Percentiles rank a stretch among this genome's conserved stretches.
These are phyloP conservation scores for Sisyra nigra DNA, from an alignment of 2,888 invertebrate genomes.

Conservation along the genomic window DNA sequence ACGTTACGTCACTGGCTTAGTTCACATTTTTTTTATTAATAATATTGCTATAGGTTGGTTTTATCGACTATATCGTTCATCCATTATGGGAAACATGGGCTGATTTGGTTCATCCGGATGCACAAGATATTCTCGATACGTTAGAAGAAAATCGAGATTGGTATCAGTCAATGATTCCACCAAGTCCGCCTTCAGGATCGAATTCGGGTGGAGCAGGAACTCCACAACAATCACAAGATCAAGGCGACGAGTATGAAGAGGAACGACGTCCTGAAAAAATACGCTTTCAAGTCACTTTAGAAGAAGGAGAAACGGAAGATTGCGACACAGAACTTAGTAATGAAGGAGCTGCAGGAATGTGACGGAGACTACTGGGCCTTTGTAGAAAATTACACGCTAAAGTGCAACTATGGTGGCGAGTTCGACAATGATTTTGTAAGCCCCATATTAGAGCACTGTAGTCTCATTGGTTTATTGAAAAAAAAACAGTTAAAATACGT, in stretches of 20 bases:
- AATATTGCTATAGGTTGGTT: slow-evolving; percentile 58
- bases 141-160: slow-evolving; percentile 97
- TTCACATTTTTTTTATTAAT: not conserved
- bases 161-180: slow-evolving; percentile 90
- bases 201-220: slow-evolving; percentile 35
- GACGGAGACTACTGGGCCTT: slow-evolving; percentile 84
- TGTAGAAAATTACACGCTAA: slow-evolving; percentile 81
- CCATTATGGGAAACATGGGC: slow-evolving; percentile 99
- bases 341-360: slow-evolving; percentile 58
- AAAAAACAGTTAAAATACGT: no score
- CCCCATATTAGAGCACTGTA: no score
- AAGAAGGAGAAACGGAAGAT: slow-evolving; percentile 62
- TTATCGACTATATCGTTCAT: slow-evolving; percentile 99
- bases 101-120: slow-evolving; percentile 96
- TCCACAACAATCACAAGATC: slow-evolving; percentile 31
- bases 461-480: no score
- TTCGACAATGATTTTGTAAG: slow-evolving; percentile 42
- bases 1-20: no score
- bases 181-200: slow-evolving; percentile 52
- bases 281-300: slow-evolving; percentile 69
- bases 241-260: slow-evolving; percentile 33
- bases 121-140: slow-evolving; percentile 93
- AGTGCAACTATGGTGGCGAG: slow-evolving; percentile 78
- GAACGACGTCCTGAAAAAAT: slow-evolving; percentile 37
- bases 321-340: slow-evolving; percentile 33